Percentiles rank a stretch among this genome's conserved stretches.
Evolutionary conservation across 2,113 vertebrate species (phyloP).

Genomic region (Fukomys damarensis): DNA sequence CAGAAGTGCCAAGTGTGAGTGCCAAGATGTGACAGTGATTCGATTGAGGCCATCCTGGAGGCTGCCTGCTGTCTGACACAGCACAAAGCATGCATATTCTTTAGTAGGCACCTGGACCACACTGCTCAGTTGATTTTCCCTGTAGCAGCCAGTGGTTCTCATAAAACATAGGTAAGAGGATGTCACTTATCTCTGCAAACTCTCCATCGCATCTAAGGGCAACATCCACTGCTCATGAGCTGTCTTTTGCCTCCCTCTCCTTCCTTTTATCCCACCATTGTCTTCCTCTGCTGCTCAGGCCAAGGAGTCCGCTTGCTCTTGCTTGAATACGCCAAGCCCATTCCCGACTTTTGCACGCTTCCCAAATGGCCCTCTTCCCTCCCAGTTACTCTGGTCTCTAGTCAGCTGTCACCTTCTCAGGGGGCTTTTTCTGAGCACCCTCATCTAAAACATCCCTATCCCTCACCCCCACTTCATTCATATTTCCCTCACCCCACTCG

Average conservation of each 20-base stretch:
- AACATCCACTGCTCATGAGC: not conserved
- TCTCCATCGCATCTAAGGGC: not conserved
- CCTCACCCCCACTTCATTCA: not conserved
- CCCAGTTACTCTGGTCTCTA: not conserved
- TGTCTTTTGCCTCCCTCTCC: not conserved
- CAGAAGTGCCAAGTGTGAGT: too few relatives aligned
- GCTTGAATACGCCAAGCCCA: not conserved
- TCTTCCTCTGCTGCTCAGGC: not conserved
- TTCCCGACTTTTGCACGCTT: not conserved
- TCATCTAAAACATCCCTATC: not conserved
- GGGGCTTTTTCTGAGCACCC: not conserved
- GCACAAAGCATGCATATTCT: not conserved
- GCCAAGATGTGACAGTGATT: accelerated
- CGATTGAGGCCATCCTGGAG: not conserved
- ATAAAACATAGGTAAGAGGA: not conserved
- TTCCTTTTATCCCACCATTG: not conserved
- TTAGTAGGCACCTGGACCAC: not conserved
- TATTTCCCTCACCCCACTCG: not conserved
- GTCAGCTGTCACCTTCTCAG: not conserved
- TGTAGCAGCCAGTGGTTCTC: not conserved
- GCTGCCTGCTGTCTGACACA: not conserved
- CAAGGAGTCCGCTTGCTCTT: not conserved
- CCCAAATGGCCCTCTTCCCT: too few relatives aligned
- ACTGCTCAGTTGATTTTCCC: not conserved
- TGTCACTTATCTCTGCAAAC: not conserved